Conservation (phyloP, 2,113 vertebrate species). For the Isurus oxyrinchus region DNA sequence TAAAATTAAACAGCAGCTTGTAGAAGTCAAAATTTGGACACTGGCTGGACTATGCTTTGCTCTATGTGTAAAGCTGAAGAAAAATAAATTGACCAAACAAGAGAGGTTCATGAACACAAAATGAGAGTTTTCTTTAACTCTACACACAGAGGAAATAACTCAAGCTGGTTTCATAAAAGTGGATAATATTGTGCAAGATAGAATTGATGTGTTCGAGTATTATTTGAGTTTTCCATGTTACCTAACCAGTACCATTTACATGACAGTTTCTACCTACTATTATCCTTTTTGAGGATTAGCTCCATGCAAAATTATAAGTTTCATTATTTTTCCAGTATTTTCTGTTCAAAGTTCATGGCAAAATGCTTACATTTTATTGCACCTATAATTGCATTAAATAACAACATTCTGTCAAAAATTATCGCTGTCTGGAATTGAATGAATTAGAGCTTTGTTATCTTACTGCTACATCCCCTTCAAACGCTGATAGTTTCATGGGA, state of each 20-base stretch:
- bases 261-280: not conserved
- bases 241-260: not conserved
- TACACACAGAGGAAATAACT: not conserved
- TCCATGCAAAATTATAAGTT: not conserved
- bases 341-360: not conserved
- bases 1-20: not conserved
- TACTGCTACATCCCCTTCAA: constrained; percentile 37
- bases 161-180: not conserved
- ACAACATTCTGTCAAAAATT: constrained; percentile 7
- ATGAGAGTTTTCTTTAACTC: not conserved
- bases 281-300: not conserved
- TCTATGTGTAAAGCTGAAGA: not conserved
- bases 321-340: not conserved
- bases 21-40: not conserved
- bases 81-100: not conserved
- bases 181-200: not conserved
- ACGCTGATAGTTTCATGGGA: constrained; percentile 37
- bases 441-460: constrained; percentile 27
- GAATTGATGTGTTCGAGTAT: not conserved
- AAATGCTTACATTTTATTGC: not conserved
- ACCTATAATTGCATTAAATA: not conserved
- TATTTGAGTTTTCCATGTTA: not conserved
- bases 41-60: not conserved
- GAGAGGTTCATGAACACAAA: not conserved
- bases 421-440: not conserved